phyloP scores from a whole-genome alignment of 2,113 vertebrate genomes.

The Muntiacus reevesi region DNA sequence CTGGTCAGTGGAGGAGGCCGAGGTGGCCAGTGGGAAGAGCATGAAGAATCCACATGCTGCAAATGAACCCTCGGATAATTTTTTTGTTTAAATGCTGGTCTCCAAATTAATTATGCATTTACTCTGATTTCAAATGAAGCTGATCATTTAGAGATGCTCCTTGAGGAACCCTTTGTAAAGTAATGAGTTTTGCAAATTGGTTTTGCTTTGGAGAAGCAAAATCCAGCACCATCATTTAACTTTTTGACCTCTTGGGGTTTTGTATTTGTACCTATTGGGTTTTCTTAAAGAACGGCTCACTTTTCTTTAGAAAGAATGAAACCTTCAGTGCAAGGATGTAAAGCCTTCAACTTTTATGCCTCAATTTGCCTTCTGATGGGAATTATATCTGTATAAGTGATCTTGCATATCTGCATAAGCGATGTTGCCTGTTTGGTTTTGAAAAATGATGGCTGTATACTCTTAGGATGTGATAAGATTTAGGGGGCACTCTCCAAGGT shows the following conservation, averaged over 20 bases:
- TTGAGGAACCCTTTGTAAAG: background rate
- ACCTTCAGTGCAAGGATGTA: background rate
- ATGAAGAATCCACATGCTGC: background rate
- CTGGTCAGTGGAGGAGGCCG: background rate
- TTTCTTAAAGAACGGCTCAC: background rate
- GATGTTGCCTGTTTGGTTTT: constrained; percentile 2
- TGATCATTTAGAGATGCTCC: background rate
- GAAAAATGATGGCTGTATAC: background rate
- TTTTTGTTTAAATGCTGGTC: background rate
- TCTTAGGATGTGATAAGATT: background rate
- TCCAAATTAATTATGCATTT: background rate
- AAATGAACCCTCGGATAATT: background rate
- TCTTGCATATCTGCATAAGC: background rate
- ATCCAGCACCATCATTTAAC: background rate
- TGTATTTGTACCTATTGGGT: background rate
- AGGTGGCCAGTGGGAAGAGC: background rate
- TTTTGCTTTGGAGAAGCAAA: constrained; percentile 3
- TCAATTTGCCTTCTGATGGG: background rate
- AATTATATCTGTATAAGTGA: background rate
- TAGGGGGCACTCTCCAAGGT: background rate
- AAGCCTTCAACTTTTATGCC: background rate
- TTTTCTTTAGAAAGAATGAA: background rate
- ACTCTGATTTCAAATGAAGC: background rate
- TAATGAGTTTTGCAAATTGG: background rate
- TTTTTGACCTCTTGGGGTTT: background rate